Conservation (phyloP, 1,140 invertebrate species). For the Diabrotica undecimpunctata region DNA sequence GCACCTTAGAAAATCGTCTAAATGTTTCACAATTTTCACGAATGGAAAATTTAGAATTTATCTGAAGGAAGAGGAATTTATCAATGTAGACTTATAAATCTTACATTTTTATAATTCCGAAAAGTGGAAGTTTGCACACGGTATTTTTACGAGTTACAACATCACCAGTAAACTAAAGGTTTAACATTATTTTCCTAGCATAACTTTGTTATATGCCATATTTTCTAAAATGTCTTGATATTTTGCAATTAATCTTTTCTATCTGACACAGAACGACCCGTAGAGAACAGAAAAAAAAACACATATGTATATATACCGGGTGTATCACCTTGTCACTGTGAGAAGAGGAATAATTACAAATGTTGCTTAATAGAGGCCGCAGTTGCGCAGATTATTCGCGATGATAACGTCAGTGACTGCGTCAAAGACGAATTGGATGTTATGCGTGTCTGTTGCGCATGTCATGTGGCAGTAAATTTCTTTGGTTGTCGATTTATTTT, state of each 20-base stretch:
- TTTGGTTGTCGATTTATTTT: conserved; percentile 84
- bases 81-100: no score
- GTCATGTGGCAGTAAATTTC: conserved; percentile 92
- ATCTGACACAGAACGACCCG: neutral
- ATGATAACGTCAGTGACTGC: conserved; percentile 91
- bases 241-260: neutral
- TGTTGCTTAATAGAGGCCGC: conserved; percentile 60
- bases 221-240: no score
- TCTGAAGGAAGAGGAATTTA: no score
- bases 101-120: no score
- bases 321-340: conserved; percentile 20
- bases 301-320: neutral
- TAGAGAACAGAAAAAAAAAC: neutral
- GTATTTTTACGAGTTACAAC: no score
- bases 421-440: conserved; percentile 91
- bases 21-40: no score
- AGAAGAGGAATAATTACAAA: conserved; percentile 28
- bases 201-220: no score
- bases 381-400: conserved; percentile 90
- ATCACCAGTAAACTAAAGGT: no score
- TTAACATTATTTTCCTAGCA: no score
- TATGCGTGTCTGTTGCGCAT: conserved; percentile 87
- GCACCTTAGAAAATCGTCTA: no score
- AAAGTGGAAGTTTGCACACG: no score
- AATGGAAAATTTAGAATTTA: no score